These are phyloP conservation scores for Chionomys nivalis DNA, from an alignment of 2,113 vertebrate genomes.

Conservation along the genomic window DNA sequence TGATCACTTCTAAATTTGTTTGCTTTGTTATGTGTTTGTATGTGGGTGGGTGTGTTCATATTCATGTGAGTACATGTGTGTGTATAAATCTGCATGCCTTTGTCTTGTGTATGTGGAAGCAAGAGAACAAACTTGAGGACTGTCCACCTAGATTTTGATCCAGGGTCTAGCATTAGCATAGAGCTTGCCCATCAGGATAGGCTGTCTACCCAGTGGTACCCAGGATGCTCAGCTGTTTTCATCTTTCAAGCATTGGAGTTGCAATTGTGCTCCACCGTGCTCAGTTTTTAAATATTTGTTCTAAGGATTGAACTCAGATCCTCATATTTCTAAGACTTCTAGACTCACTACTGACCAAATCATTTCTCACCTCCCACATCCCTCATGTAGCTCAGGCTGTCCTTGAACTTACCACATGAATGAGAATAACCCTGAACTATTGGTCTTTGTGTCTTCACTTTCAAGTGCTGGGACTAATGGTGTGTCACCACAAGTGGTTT, in stretches of 20 bases:
- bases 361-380: no score
- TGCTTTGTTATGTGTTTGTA: neutral
- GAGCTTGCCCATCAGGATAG: neutral
- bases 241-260: neutral
- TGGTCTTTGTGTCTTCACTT: neutral
- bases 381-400: neutral
- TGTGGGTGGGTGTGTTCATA: no score
- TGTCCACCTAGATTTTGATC: neutral
- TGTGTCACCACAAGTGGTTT: neutral
- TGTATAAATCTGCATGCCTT: neutral
- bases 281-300: neutral
- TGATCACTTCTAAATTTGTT: neutral
- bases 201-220: neutral
- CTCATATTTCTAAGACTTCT: neutral
- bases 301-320: neutral
- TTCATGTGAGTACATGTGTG: neutral
- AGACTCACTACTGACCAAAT: neutral
- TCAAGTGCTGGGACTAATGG: neutral
- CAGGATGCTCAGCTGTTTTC: neutral
- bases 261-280: neutral
- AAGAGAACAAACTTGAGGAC: neutral
- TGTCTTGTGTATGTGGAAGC: neutral
- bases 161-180: no score
- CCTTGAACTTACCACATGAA: neutral
- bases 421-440: neutral